Evolutionary conservation across 35 echinoderm and acorn worm genomes (phyloP).

Genomic region (Apostichopus japonicus): DNA sequence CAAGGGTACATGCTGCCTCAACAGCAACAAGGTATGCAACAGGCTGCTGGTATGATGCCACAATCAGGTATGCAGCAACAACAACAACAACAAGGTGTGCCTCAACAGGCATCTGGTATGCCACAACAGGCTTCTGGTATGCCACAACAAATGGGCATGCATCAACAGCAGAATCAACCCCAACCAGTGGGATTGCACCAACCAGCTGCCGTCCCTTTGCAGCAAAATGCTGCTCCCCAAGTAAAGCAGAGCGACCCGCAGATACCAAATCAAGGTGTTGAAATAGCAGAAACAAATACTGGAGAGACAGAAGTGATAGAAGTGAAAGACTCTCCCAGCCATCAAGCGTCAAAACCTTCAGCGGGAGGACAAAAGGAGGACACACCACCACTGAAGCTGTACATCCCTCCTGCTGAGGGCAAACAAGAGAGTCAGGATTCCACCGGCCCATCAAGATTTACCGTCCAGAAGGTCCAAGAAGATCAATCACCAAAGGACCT

Average conservation of each 20-base stretch:
- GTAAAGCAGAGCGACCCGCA: neutral
- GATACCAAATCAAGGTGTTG: neutral
- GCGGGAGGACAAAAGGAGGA: slow-evolving; percentile 7
- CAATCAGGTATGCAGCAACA: neutral
- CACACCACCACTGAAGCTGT: neutral
- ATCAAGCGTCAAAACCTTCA: neutral
- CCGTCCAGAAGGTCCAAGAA: slow-evolving; percentile 47
- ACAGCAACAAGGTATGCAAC: slow-evolving; percentile 38
- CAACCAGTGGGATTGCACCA: neutral
- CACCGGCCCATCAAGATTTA: slow-evolving; percentile 32
- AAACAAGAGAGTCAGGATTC: slow-evolving; percentile 6
- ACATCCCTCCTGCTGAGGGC: neutral
- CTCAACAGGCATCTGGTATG: neutral
- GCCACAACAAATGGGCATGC: slow-evolving; percentile 14
- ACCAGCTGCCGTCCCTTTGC: neutral
- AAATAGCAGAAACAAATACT: neutral
- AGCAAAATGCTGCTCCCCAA: neutral
- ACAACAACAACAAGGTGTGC: neutral
- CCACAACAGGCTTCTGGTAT: neutral
- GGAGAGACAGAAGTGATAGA: slow-evolving; percentile 3
- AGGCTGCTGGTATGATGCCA: neutral
- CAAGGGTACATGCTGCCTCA: neutral
- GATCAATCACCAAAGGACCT: neutral
- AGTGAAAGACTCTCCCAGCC: slow-evolving; percentile 26
- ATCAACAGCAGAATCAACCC: neutral